phyloP scores from a whole-genome alignment of 2,888 invertebrate genomes.

The Chalcis sispes region DNA sequence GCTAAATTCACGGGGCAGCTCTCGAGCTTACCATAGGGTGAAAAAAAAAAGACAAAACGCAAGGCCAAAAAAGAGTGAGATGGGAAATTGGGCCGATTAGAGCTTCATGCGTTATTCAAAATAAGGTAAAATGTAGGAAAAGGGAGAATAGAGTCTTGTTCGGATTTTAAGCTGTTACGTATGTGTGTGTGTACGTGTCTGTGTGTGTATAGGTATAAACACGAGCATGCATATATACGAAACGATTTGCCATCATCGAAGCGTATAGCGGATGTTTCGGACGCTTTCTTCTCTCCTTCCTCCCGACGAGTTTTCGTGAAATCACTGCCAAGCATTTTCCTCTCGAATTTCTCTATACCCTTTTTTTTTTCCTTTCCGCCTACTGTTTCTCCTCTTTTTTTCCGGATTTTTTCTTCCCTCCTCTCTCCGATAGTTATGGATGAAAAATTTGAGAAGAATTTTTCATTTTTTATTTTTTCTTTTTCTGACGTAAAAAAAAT shows the following conservation, averaged over 20 bases:
- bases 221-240: no score
- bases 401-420: background rate
- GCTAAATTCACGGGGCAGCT: conserved; percentile 17
- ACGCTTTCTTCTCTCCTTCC: no score
- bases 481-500: no score
- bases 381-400: background rate
- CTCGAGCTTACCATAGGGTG: background rate
- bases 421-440: background rate
- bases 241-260: conserved; percentile 27
- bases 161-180: conserved; percentile 19
- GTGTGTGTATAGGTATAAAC: no score
- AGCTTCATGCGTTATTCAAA: conserved; percentile 28
- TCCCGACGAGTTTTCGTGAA: conserved; percentile 28
- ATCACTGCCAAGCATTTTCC: conserved; percentile 20
- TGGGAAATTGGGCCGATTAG: conserved; percentile 51
- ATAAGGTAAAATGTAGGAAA: no score
- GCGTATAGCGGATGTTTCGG: conserved; percentile 32
- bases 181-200: background rate
- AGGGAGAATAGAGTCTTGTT: background rate
- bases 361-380: background rate
- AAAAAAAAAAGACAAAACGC: no score
- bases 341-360: conserved; percentile 10
- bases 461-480: no score
- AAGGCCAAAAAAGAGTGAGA: conserved; percentile 10
- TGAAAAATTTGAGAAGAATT: background rate